Conservation (phyloP, 2,888 invertebrate genomes). For the Mellilla xanthometata region DNA sequence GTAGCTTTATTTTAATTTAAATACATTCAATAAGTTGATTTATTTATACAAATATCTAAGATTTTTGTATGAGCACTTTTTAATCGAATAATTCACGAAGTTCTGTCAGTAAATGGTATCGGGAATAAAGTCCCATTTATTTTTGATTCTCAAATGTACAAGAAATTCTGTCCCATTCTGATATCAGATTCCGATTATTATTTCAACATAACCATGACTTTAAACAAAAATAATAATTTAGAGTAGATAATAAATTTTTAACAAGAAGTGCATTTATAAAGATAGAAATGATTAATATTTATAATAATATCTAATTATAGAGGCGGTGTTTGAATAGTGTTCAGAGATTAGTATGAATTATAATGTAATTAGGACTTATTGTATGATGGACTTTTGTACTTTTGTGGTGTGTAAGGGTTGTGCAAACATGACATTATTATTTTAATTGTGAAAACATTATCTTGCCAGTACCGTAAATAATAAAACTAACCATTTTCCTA, state of each 20-base stretch:
- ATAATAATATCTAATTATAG: conserved; percentile 54
- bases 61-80: no score
- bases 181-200: conserved; percentile 5
- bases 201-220: conserved; percentile 10
- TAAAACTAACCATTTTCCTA: conserved; percentile 9
- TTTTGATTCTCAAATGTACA: no score
- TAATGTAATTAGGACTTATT: conserved; percentile 48
- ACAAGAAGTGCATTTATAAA: conserved; percentile 81
- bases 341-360: conserved; percentile 56
- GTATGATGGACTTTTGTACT: conserved; percentile 74
- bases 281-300: conserved; percentile 69
- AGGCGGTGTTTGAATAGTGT: conserved; percentile 68
- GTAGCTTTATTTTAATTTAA: no score
- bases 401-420: conserved; percentile 73
- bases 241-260: conserved; percentile 60
- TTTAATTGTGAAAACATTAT: conserved; percentile 18
- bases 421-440: conserved; percentile 39
- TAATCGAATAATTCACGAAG: no score
- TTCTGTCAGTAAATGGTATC: no score
- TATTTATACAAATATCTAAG: no score
- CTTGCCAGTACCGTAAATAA: conserved; percentile 34
- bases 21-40: no score
- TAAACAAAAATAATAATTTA: conserved; percentile 43
- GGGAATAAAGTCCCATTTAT: no score
- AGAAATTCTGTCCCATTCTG: conserved; percentile 1